These are phyloP conservation scores for Enteromius anoplus DNA, from an alignment of 2,797 vertebrate species.

Conservation along the genomic window DNA sequence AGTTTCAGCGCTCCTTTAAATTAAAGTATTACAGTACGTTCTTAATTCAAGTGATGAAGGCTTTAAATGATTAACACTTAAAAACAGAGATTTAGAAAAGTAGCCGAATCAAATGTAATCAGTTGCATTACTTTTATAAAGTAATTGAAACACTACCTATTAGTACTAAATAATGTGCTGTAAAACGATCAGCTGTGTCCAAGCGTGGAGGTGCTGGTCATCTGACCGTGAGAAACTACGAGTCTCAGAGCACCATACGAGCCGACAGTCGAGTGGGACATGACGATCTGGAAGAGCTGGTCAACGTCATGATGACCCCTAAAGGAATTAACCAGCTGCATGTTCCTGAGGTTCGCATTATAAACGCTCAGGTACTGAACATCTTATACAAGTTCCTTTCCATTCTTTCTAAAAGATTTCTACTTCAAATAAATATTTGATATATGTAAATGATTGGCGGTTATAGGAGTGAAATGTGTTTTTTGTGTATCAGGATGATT, in stretches of 20 bases:
- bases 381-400: neutral
- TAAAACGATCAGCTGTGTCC: neutral
- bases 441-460: too few species aligned
- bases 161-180: neutral
- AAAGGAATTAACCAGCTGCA: conserved; percentile 67
- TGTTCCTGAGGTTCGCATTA: conserved; percentile 66
- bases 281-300: conserved; percentile 71
- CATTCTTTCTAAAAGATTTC: too few species aligned
- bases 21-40: too few species aligned
- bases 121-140: too few species aligned
- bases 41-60: too few species aligned
- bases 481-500: conserved; percentile 67
- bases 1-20: too few species aligned
- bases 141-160: too few species aligned
- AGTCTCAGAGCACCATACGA: conserved; percentile 61
- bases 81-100: too few species aligned
- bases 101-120: too few species aligned
- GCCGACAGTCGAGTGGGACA: conserved; percentile 57
- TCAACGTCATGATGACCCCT: conserved; percentile 71
- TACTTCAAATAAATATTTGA: too few species aligned
- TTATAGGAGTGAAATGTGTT: neutral
- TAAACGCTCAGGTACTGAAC: conserved; percentile 51
- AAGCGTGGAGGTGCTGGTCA: conserved; percentile 54
- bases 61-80: too few species aligned
- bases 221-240: conserved; percentile 59